These are phyloP conservation scores for Syngnathus typhle DNA, from an alignment of 2,113 vertebrate genomes.

Conservation along the genomic window DNA sequence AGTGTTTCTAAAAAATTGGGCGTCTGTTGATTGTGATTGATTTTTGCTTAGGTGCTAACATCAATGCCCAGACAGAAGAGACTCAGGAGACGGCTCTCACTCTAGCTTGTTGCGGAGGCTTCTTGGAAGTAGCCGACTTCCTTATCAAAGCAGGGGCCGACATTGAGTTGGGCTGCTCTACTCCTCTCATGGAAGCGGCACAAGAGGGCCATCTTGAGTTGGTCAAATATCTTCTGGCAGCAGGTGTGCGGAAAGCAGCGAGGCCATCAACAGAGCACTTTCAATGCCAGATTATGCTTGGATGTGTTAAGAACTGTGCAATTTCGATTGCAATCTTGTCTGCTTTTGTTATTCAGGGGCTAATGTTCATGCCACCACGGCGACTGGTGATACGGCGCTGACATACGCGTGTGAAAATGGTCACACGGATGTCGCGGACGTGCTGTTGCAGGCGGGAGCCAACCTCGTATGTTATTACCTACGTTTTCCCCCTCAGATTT, in stretches of 20 bases:
- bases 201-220: constrained; percentile 97
- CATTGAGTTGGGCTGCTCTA: constrained; percentile 96
- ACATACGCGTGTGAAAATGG: constrained; percentile 98
- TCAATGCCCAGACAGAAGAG: constrained; percentile 98
- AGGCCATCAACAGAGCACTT: neutral
- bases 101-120: constrained; percentile 95
- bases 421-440: constrained; percentile 96
- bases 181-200: constrained; percentile 96
- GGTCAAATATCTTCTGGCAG: constrained; percentile 94
- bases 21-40: neutral
- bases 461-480: constrained; percentile 79
- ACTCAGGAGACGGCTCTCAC: constrained; percentile 97
- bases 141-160: constrained; percentile 97
- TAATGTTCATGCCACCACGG: constrained; percentile 96
- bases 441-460: constrained; percentile 92
- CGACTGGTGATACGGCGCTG: constrained; percentile 93
- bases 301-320: neutral
- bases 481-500: neutral
- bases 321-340: neutral
- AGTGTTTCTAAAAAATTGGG: neutral
- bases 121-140: constrained; percentile 97
- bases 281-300: neutral
- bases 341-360: constrained; percentile 72
- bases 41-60: constrained; percentile 85
- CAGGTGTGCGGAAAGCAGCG: constrained; percentile 72